Conservation (phyloP, 2,797 vertebrate genomes). For the Cossypha dichroa region DNA sequence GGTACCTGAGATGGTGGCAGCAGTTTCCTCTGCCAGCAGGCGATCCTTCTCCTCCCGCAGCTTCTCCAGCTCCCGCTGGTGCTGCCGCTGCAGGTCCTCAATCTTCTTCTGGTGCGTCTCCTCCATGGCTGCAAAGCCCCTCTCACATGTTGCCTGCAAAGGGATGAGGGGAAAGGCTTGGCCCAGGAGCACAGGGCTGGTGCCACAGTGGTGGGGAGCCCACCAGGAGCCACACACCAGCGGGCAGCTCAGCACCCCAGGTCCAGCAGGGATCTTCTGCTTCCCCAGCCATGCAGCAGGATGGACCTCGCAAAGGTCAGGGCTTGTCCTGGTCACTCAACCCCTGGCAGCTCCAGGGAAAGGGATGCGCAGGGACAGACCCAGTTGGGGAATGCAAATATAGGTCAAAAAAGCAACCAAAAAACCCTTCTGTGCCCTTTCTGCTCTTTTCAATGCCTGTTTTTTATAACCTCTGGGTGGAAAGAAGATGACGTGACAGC, state of each 20-base stretch:
- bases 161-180: background rate
- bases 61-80: constrained; percentile 95
- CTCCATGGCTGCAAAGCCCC: constrained; percentile 97
- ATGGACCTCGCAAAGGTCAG: background rate
- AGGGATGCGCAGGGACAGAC: background rate
- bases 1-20: constrained; percentile 94
- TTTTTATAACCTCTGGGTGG: background rate
- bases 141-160: constrained; percentile 93
- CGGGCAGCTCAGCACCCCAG: background rate
- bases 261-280: background rate
- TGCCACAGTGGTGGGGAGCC: accelerated
- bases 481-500: background rate
- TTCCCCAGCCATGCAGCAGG: background rate
- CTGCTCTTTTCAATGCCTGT: background rate
- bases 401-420: background rate
- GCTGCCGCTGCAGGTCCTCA: constrained; percentile 93
- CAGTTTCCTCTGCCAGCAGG: constrained; percentile 93
- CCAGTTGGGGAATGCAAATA: background rate
- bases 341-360: background rate
- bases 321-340: background rate
- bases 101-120: constrained; percentile 97
- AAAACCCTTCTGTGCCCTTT: background rate
- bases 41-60: constrained; percentile 94
- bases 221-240: accelerated
- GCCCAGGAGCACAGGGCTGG: accelerated